Evolutionary conservation across 2,113 vertebrate species (phyloP).

Genomic region (Engraulis encrasicolus): DNA sequence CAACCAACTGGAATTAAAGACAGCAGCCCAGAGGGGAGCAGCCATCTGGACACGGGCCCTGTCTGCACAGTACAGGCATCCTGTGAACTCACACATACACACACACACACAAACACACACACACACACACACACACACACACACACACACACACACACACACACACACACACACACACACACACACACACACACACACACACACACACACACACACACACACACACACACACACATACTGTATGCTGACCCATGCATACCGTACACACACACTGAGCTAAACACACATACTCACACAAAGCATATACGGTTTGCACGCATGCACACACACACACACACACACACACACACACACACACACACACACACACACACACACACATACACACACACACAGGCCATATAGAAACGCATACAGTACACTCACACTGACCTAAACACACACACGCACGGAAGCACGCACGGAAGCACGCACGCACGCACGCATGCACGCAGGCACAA

Average conservation of each 20-base stretch:
- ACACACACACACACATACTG: no score
- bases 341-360: no score
- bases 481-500: background rate
- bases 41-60: constrained; percentile 63
- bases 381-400: no score
- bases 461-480: background rate
- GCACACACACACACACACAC: no score
- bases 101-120: constrained; percentile 31
- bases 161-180: background rate
- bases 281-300: no score
- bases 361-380: no score
- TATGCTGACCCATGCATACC: no score
- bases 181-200: constrained; percentile 4
- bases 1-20: constrained; percentile 36
- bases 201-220: background rate
- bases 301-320: no score
- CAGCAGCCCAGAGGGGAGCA: constrained; percentile 47
- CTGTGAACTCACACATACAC: constrained; percentile 44
- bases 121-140: constrained; percentile 12
- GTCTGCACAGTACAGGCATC: constrained; percentile 57
- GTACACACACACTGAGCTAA: no score
- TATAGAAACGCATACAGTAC: no score
- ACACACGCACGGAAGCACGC: constrained; percentile 29
- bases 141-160: background rate
- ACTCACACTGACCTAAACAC: constrained; percentile 42